These are phyloP conservation scores for Drosophila paranaensis DNA, from an alignment of 2,888 invertebrate species.

Conservation along the genomic window DNA sequence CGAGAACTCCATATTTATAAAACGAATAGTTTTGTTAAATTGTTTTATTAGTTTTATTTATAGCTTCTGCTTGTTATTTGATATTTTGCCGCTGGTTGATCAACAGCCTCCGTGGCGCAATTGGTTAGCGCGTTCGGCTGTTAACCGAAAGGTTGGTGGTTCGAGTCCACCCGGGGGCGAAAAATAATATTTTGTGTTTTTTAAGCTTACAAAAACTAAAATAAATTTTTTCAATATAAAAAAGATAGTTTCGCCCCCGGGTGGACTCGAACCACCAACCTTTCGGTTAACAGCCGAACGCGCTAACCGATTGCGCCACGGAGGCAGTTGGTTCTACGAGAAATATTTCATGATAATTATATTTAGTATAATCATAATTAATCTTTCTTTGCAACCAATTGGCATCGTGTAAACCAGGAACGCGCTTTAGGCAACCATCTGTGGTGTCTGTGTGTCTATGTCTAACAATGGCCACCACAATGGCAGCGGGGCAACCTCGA, in stretches of 20 bases:
- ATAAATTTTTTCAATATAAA: conserved; percentile 5
- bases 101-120: conserved; percentile 92
- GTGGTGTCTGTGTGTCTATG: conserved; percentile 68
- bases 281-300: conserved; percentile 99
- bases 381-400: neutral
- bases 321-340: conserved; percentile 70
- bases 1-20: neutral
- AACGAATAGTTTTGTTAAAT: neutral
- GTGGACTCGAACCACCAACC: conserved; percentile 99
- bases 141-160: conserved; percentile 99
- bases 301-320: conserved; percentile 98
- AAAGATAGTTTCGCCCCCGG: conserved; percentile 89
- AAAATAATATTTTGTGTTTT: conserved; percentile 33
- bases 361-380: too few relatives aligned
- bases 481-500: conserved; percentile 51
- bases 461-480: conserved; percentile 75
- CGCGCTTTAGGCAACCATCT: conserved; percentile 28
- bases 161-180: conserved; percentile 98
- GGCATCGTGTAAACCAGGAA: conserved; percentile 54
- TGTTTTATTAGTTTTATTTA: neutral
- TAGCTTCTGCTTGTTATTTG: neutral
- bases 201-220: neutral
- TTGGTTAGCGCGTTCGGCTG: conserved; percentile 99
- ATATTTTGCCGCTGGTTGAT: fast-evolving
- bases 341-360: too few relatives aligned